Evolutionary conservation across 2,113 vertebrate species (phyloP).

Genomic region (Lamprologus speciosus): DNA sequence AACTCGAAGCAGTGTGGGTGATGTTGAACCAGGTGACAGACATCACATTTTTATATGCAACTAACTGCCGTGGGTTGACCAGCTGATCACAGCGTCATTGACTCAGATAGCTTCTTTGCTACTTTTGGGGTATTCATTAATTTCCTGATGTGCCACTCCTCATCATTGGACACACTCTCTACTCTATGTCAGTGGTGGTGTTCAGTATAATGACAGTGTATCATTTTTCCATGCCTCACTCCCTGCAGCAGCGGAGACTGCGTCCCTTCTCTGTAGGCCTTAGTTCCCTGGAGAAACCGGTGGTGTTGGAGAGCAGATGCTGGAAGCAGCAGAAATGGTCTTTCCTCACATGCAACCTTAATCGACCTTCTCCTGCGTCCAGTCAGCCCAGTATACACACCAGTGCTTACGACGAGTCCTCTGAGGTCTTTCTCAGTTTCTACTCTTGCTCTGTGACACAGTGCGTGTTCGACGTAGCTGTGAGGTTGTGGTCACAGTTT

Average conservation of each 20-base stretch:
- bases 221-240: conserved; percentile 3
- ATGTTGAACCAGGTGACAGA: background rate
- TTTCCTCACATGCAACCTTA: background rate
- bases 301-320: conserved; percentile 40
- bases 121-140: conserved; percentile 54
- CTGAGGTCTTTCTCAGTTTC: background rate
- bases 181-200: background rate
- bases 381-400: background rate
- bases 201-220: background rate
- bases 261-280: conserved; percentile 6
- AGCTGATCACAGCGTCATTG: conserved; percentile 38
- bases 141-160: conserved; percentile 56
- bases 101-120: conserved; percentile 33
- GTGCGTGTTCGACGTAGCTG: background rate
- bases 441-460: background rate
- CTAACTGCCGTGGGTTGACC: conserved; percentile 32
- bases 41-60: background rate
- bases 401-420: background rate
- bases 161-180: background rate
- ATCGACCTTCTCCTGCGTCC: background rate
- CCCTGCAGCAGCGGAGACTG: conserved; percentile 4
- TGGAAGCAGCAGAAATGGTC: background rate
- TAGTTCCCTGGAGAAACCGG: conserved; percentile 32
- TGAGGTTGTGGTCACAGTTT: background rate
- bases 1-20: background rate